Evolutionary conservation across 2,797 vertebrate genomes (phyloP).

Genomic region (Clarias pachynema): DNA sequence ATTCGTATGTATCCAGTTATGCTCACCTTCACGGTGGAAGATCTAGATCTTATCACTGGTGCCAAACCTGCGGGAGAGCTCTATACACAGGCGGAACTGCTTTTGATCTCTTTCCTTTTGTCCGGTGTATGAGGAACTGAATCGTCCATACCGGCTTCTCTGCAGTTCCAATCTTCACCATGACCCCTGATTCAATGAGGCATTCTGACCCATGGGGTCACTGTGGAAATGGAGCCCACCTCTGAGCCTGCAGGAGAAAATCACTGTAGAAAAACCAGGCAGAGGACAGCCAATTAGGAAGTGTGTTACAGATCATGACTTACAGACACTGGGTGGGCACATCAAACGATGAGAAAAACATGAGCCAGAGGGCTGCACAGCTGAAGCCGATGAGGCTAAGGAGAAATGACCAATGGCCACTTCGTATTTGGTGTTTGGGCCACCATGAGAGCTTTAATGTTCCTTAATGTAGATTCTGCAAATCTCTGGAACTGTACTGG

Average conservation of each 20-base stretch:
- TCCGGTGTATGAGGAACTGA: not conserved
- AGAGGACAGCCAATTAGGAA: constrained; percentile 57
- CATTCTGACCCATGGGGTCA: constrained; percentile 48
- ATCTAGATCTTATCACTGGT: constrained; percentile 21
- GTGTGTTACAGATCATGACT: constrained; percentile 41
- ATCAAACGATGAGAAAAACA: constrained; percentile 43
- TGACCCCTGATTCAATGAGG: constrained; percentile 51
- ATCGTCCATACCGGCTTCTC: constrained; percentile 24
- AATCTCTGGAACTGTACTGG: not conserved
- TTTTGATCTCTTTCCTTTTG: constrained; percentile 27
- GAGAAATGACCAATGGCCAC: constrained; percentile 35
- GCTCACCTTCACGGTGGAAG: constrained; percentile 48
- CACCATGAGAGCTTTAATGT: not conserved
- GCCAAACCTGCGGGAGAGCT: constrained; percentile 43
- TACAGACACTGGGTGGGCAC: constrained; percentile 44
- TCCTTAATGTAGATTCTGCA: constrained; percentile 1
- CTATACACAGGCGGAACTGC: constrained; percentile 30
- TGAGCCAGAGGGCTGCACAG: not conserved
- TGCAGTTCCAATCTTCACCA: constrained; percentile 41
- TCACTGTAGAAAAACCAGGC: constrained; percentile 40
- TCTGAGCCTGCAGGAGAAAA: constrained; percentile 23
- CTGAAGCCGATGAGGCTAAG: constrained; percentile 13
- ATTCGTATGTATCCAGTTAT: constrained; percentile 41
- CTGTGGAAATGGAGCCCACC: constrained; percentile 50
- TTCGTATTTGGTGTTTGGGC: constrained; percentile 25